Conservation (phyloP, 2,888 invertebrate genomes). For the Caprella mutica region DNA sequence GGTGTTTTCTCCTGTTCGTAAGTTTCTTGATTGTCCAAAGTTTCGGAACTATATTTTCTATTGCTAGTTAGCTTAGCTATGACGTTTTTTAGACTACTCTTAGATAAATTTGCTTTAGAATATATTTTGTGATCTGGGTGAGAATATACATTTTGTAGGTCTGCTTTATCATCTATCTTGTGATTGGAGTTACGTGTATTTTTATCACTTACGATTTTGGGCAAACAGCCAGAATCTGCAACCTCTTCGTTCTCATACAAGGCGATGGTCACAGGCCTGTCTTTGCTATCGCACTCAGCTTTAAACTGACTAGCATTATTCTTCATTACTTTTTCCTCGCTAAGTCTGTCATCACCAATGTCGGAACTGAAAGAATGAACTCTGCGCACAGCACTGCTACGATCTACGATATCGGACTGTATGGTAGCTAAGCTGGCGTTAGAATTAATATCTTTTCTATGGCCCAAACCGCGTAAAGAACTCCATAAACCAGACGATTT, state of each 20-base stretch:
- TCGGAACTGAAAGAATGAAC: slow-evolving; percentile 15
- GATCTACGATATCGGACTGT: too few species aligned
- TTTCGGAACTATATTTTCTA: slow-evolving; percentile 6
- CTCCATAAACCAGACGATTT: too few species aligned
- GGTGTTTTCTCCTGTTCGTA: slow-evolving; percentile 21
- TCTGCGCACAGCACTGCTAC: slow-evolving; percentile 10
- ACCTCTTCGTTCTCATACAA: slow-evolving; percentile 11
- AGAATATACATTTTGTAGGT: too few species aligned
- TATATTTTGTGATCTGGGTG: slow-evolving; percentile 73
- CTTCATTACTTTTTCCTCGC: too few species aligned
- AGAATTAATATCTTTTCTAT: too few species aligned
- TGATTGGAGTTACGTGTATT: slow-evolving; percentile 27
- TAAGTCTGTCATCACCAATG: too few species aligned
- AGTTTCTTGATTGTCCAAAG: too few species aligned
- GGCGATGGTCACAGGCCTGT: slow-evolving; percentile 28
- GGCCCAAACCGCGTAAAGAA: too few species aligned
- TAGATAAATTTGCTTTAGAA: slow-evolving; percentile 22
- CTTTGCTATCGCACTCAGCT: slow-evolving; percentile 1
- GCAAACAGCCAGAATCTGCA: neutral
- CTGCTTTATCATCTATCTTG: slow-evolving; percentile 45
- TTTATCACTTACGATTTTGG: too few species aligned
- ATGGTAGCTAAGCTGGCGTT: too few species aligned
- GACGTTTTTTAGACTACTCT: slow-evolving; percentile 17
- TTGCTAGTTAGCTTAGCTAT: slow-evolving; percentile 22
- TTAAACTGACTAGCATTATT: neutral